Evolutionary conservation across 2,888 invertebrate genomes (phyloP).

Genomic region (Sepioteuthis lessoniana): DNA sequence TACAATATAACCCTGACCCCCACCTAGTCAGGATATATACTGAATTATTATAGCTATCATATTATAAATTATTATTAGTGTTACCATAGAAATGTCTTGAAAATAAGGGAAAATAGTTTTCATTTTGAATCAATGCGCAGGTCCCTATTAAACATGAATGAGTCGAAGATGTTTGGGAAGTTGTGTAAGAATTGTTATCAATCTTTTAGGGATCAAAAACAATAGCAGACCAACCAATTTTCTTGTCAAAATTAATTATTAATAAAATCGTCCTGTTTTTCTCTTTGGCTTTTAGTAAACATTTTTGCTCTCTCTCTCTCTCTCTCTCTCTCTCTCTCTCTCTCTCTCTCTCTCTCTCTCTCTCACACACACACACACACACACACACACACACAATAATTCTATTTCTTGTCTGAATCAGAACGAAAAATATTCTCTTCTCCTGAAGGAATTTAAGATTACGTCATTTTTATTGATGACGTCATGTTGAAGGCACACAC

Average conservation of each 20-base stretch:
- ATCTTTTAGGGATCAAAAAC: not conserved
- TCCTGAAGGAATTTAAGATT: not conserved
- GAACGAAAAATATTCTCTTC: not conserved
- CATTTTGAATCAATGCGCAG: too few relatives aligned
- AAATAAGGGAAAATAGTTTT: too few relatives aligned
- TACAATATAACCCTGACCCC: too few relatives aligned
- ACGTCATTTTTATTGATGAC: constrained; percentile 14
- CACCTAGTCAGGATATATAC: too few relatives aligned
- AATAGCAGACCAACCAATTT: not conserved
- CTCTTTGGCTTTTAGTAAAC: not conserved
- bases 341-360: not conserved
- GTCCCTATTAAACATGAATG: not conserved
- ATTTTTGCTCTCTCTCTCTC: not conserved
- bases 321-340: not conserved
- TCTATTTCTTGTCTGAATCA: not conserved
- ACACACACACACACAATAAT: not conserved
- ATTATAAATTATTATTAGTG: too few relatives aligned
- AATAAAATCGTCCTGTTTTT: not conserved
- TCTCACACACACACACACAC: not conserved
- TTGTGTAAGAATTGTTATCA: not conserved
- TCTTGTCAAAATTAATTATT: not conserved
- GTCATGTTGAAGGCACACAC: not conserved
- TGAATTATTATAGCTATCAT: too few relatives aligned
- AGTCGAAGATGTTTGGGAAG: not conserved
- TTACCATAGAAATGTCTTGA: too few relatives aligned